Conservation (phyloP, 2,113 vertebrate species). For the Chunga burmeisteri region DNA sequence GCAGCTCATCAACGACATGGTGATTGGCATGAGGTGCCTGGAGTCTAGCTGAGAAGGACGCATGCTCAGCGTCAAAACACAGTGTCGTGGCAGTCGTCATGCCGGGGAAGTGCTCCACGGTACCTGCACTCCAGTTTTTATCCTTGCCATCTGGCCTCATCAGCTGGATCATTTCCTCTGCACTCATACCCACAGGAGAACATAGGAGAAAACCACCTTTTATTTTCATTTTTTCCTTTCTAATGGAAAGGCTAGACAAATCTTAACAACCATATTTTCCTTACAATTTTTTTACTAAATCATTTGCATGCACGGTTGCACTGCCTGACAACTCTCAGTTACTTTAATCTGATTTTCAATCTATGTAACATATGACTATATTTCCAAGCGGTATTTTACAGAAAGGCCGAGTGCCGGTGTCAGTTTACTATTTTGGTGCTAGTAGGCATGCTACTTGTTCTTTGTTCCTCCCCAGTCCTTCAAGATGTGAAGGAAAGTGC, state of each 20-base stretch:
- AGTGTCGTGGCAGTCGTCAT: too few relatives aligned
- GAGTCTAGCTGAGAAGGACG: neutral
- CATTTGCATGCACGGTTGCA: rapidly evolving
- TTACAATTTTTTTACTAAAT: neutral
- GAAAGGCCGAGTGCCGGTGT: neutral
- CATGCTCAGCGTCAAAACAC: rapidly evolving
- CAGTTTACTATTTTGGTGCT: neutral
- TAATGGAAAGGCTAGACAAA: neutral
- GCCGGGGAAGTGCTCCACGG: neutral
- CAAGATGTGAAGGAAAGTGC: neutral
- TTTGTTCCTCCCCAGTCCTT: neutral
- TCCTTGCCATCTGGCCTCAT: neutral
- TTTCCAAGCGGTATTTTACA: neutral
- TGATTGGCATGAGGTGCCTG: neutral
- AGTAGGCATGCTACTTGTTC: neutral
- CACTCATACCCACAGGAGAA: neutral
- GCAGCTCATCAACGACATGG: rapidly evolving
- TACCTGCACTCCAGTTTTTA: neutral
- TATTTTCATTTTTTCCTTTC: neutral
- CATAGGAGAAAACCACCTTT: neutral
- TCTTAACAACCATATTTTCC: neutral
- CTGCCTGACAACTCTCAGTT: neutral
- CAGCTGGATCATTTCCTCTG: neutral
- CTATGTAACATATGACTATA: neutral
- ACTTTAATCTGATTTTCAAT: neutral